Conservation (phyloP, 2,113 vertebrate genomes). For the Bos javanicus region DNA sequence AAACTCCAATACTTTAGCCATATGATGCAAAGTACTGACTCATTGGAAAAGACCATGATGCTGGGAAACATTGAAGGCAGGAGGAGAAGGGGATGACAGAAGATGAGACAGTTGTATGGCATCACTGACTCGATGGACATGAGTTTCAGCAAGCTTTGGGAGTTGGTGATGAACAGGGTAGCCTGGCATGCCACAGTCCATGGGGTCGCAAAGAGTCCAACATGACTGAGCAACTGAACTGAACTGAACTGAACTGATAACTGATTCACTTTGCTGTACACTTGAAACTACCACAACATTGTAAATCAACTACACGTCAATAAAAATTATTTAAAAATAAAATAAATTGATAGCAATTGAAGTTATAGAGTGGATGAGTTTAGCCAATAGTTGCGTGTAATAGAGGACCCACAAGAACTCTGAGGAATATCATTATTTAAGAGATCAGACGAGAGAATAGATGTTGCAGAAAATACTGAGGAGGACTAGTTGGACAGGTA, state of each 20-base stretch:
- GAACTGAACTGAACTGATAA: neutral
- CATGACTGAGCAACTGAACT: neutral
- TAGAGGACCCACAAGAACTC: neutral
- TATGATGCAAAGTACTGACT: neutral
- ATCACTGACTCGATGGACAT: neutral
- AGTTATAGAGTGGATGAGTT: neutral
- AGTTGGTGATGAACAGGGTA: neutral
- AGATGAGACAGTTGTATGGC: neutral
- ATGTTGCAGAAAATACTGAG: neutral
- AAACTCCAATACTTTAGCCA: neutral
- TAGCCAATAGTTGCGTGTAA: neutral
- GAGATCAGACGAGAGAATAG: neutral
- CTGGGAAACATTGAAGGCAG: neutral
- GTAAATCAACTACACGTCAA: neutral
- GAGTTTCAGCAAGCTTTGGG: neutral
- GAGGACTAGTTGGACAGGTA: neutral
- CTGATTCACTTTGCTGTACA: neutral
- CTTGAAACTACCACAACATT: neutral
- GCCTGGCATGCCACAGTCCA: neutral
- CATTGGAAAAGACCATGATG: neutral
- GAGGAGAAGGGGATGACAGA: neutral
- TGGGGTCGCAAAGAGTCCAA: rapidly evolving
- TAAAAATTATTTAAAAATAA: neutral
- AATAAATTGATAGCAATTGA: neutral
- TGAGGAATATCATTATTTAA: neutral